Conservation (phyloP, 2,888 invertebrate genomes). For the Mythimna albipuncta region DNA sequence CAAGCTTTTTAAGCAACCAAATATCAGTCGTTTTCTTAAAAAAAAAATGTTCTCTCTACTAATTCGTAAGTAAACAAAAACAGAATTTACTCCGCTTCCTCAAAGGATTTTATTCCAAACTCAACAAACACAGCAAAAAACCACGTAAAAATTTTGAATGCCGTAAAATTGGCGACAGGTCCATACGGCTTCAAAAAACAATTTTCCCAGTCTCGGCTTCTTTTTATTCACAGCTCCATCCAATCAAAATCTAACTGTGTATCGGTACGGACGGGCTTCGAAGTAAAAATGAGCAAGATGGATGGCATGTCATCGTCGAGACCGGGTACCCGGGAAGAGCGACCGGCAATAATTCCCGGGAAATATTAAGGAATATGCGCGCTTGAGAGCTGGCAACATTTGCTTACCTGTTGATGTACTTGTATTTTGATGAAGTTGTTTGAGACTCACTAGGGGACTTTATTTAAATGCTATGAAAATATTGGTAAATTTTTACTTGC, state of each 20-base stretch:
- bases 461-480: not conserved
- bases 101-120: conserved; percentile 37
- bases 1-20: not conserved
- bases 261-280: conserved; percentile 58
- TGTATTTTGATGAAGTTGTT: conserved; percentile 33
- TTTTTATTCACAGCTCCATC: conserved; percentile 66
- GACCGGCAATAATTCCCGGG: conserved; percentile 56
- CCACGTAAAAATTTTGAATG: conserved; percentile 31
- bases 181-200: conserved; percentile 61
- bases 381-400: conserved; percentile 33
- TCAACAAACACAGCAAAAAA: conserved; percentile 35
- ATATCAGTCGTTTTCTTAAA: not conserved
- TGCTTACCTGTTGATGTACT: conserved; percentile 52
- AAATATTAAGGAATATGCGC: conserved; percentile 33
- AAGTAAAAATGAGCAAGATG: conserved; percentile 79
- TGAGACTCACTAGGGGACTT: conserved; percentile 5
- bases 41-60: not conserved
- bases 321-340: conserved; percentile 23
- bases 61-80: conserved; percentile 24
- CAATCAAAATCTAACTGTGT: conserved; percentile 71
- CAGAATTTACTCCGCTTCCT: conserved; percentile 9
- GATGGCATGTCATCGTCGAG: conserved; percentile 71
- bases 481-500: too few species aligned
- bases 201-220: conserved; percentile 54
- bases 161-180: conserved; percentile 52